These are phyloP conservation scores for Aphrophora alni DNA, from an alignment of 2,888 invertebrate species.

Conservation along the genomic window DNA sequence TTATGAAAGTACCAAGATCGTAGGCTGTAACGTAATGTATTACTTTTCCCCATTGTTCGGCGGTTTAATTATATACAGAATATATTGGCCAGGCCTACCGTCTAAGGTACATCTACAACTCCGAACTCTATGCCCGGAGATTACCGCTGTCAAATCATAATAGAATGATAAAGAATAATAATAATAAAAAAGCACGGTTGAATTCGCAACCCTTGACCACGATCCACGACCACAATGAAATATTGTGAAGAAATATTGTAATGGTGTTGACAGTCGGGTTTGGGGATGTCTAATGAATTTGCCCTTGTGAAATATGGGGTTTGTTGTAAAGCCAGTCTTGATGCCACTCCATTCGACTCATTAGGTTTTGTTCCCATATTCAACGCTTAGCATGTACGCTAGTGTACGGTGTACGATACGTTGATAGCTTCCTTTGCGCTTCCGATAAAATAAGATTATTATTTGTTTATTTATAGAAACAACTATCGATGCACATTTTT, in stretches of 20 bases:
- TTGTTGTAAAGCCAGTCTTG: neutral
- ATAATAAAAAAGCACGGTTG: too few species aligned
- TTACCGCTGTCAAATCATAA: neutral
- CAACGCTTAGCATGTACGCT: too few species aligned
- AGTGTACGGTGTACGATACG: too few species aligned
- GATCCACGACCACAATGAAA: neutral
- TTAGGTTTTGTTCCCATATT: slow-evolving; percentile 9
- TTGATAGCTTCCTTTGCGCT: too few species aligned
- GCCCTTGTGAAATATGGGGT: neutral
- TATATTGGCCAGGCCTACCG: neutral
- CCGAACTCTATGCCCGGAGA: too few species aligned
- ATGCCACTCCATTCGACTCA: neutral
- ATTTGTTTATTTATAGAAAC: too few species aligned
- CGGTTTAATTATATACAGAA: neutral
- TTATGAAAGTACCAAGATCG: neutral
- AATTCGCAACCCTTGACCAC: neutral
- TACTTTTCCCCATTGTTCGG: neutral
- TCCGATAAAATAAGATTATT: too few species aligned
- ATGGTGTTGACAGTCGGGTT: neutral
- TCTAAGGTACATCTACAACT: neutral
- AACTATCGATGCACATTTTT: too few species aligned
- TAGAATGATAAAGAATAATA: neutral
- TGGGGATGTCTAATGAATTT: neutral
- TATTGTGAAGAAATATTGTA: neutral
- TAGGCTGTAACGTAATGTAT: neutral